These are phyloP conservation scores for Bombus affinis DNA, from an alignment of 1,140 invertebrate species.

Conservation along the genomic window DNA sequence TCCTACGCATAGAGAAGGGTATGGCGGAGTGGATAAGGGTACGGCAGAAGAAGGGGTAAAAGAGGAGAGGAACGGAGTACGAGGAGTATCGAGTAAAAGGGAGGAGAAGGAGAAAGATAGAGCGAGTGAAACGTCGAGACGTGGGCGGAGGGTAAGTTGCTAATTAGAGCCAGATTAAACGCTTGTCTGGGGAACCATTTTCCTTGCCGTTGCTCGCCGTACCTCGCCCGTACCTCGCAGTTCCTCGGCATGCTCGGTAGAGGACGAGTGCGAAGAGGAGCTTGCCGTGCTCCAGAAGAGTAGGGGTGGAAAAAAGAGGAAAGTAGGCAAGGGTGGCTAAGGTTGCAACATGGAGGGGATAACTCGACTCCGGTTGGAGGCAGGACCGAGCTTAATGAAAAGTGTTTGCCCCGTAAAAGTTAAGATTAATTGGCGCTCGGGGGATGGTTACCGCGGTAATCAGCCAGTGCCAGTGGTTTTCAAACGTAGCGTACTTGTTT, in stretches of 20 bases:
- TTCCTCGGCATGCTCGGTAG: slow-evolving; percentile 23
- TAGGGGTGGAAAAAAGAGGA: slow-evolving; percentile 47
- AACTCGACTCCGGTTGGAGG: slow-evolving; percentile 62
- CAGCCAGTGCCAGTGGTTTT: slow-evolving; percentile 80
- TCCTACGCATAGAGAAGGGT: neutral
- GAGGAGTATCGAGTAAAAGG: neutral
- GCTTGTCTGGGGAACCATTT: slow-evolving; percentile 81
- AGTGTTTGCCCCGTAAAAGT: slow-evolving; percentile 82
- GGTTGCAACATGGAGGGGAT: slow-evolving; percentile 48
- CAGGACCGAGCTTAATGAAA: slow-evolving; percentile 80
- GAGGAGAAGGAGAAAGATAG: neutral
- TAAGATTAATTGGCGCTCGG: slow-evolving; percentile 82
- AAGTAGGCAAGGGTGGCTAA: slow-evolving; percentile 61
- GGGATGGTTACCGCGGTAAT: slow-evolving; percentile 82
- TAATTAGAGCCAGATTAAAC: slow-evolving; percentile 83
- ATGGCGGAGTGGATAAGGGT: neutral
- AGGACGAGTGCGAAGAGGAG: slow-evolving; percentile 57
- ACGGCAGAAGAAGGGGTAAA: neutral
- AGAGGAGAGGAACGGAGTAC: neutral
- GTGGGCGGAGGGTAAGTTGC: slow-evolving; percentile 77
- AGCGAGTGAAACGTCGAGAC: slow-evolving; percentile 60
- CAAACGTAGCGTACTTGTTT: slow-evolving; percentile 65
- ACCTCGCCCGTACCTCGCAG: neutral
- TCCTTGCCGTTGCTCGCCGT: slow-evolving; percentile 74
- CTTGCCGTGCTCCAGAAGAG: slow-evolving; percentile 26